These are phyloP conservation scores for Drosophila willistoni DNA, from an alignment of 1,140 invertebrate genomes.

Conservation along the genomic window DNA sequence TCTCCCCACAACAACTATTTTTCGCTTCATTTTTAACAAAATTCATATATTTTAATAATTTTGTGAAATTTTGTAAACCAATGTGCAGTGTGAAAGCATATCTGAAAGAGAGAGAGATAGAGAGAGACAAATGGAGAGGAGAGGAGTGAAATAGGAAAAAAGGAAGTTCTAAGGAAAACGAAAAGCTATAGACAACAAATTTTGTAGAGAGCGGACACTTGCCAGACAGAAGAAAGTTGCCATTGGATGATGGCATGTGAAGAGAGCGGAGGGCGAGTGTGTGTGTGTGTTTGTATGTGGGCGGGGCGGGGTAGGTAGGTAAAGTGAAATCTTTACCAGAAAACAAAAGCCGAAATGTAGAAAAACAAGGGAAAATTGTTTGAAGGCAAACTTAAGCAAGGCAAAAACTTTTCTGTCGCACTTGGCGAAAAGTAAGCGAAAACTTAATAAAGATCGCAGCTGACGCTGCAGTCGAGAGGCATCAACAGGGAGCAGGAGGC, in stretches of 20 bases:
- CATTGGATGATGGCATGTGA: neutral
- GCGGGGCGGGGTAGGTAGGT: constrained; percentile 33
- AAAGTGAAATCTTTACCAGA: constrained; percentile 79
- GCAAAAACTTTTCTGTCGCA: constrained; percentile 69
- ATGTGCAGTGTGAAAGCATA: constrained; percentile 7
- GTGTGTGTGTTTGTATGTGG: neutral
- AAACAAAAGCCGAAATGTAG: constrained; percentile 79
- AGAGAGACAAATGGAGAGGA: neutral
- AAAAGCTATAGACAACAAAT: constrained; percentile 69
- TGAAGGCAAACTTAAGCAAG: constrained; percentile 67
- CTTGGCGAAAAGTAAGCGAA: constrained; percentile 78
- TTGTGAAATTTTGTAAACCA: neutral
- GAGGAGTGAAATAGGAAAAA: constrained; percentile 15
- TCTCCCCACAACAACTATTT: too few species aligned
- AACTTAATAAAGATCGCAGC: constrained; percentile 81
- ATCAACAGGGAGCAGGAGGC: neutral
- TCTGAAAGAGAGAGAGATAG: neutral
- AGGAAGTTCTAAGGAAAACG: constrained; percentile 13
- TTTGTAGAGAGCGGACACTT: constrained; percentile 50
- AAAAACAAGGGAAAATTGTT: constrained; percentile 75
- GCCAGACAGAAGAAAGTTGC: constrained; percentile 24
- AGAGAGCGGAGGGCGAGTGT: neutral
- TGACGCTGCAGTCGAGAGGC: constrained; percentile 33
- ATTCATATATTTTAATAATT: too few species aligned
- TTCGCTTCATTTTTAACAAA: too few species aligned